A percentile compares a stretch with the other conserved stretches of the same genome.
Conservation (phyloP, 2,888 invertebrate species). For the Rotaria sp. region DNA sequence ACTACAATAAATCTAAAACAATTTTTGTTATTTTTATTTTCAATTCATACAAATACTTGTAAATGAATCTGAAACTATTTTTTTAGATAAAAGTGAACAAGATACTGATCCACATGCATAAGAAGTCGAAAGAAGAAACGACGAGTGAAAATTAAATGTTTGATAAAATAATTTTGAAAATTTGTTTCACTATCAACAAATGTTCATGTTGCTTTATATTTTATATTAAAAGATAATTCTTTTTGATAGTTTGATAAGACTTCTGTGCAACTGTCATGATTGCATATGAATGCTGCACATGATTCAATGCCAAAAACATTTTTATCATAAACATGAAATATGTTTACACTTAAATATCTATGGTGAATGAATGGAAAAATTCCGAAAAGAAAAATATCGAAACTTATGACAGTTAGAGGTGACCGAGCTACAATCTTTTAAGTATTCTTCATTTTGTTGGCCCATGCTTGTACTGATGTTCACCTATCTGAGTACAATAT, state of each 20-base stretch:
- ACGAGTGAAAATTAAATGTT: background rate
- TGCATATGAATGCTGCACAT: constrained; percentile 29
- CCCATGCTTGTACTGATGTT: no score
- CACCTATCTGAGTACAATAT: no score
- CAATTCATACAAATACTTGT: background rate
- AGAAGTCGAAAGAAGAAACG: background rate
- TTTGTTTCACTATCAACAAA: constrained; percentile 33
- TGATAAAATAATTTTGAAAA: constrained; percentile 25
- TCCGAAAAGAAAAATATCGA: no score
- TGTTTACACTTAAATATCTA: constrained; percentile 35
- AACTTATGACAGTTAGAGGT: no score
- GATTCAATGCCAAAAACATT: constrained; percentile 38
- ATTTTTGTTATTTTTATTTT: no score
- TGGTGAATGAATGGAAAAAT: no score
- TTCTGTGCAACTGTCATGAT: background rate
- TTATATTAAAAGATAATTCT: background rate
- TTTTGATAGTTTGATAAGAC: background rate
- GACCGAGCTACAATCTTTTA: no score
- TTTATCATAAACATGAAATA: constrained; percentile 30
- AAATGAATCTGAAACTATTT: constrained; percentile 15
- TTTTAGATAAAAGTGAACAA: constrained; percentile 36
- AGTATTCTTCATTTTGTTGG: no score
- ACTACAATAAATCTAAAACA: background rate
- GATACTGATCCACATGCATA: constrained; percentile 36
- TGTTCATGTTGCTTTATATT: constrained; percentile 26